Evolutionary conservation across 2,113 vertebrate species (phyloP).

Genomic region (Dicaeum eximium): DNA sequence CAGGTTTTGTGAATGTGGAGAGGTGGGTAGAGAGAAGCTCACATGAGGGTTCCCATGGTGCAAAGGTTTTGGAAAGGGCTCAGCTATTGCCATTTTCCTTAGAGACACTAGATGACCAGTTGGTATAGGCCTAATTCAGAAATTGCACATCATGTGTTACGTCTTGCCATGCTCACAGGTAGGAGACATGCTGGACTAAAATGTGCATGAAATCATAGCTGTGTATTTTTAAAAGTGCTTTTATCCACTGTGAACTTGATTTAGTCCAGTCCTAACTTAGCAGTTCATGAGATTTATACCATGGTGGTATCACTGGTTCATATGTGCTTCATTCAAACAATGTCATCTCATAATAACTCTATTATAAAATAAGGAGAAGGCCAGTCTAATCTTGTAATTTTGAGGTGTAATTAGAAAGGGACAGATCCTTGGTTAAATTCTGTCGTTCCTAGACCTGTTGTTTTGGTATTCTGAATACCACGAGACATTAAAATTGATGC

Average conservation of each 20-base stretch:
- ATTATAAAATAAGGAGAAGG: neutral
- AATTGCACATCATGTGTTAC: neutral
- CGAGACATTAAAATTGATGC: neutral
- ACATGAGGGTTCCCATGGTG: neutral
- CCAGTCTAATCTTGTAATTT: neutral
- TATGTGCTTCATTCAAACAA: neutral
- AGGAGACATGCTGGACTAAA: neutral
- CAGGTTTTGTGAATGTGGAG: neutral
- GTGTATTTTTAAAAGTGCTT: neutral
- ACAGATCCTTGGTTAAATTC: neutral
- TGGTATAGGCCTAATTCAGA: neutral
- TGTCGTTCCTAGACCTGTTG: neutral
- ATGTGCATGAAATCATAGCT: neutral
- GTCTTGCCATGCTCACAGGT: neutral
- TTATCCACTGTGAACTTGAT: neutral
- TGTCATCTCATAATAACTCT: neutral
- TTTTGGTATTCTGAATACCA: neutral
- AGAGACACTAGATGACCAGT: neutral
- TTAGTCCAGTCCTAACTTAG: neutral
- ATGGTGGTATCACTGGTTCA: neutral
- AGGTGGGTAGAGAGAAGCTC: neutral
- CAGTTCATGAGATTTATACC: neutral
- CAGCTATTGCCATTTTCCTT: neutral
- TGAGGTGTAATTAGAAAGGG: neutral
- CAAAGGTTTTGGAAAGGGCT: neutral